phyloP scores from a whole-genome alignment of 2,113 vertebrate species.

The Oncorhynchus tshawytscha region DNA sequence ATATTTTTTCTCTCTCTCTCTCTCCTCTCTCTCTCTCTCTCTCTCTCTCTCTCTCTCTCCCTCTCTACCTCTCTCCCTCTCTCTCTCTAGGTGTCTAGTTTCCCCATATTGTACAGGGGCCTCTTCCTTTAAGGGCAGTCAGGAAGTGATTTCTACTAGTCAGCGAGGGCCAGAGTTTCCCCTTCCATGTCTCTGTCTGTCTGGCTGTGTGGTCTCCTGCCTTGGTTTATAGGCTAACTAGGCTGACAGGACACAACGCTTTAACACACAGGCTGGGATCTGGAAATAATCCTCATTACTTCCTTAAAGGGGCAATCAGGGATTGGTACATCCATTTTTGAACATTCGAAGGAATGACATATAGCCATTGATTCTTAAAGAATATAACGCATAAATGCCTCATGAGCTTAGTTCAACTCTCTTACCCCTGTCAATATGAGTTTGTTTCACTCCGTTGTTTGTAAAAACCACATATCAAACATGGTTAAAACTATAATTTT shows the following conservation, averaged over 20 bases:
- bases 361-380: too few relatives aligned
- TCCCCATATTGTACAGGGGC: conserved; percentile 61
- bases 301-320: too few relatives aligned
- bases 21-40: background rate
- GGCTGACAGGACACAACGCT: conserved; percentile 49
- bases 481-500: too few relatives aligned
- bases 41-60: background rate
- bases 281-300: conserved; percentile 68
- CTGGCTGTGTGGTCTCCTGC: conserved; percentile 70
- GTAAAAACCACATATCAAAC: too few relatives aligned
- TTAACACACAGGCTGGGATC: conserved; percentile 70
- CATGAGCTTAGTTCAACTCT: too few relatives aligned
- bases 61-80: background rate
- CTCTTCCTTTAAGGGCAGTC: conserved; percentile 60
- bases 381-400: too few relatives aligned
- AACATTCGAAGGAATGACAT: too few relatives aligned
- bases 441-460: too few relatives aligned
- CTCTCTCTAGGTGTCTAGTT: conserved; percentile 54
- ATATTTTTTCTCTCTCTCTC: background rate
- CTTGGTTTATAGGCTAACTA: conserved; percentile 64
- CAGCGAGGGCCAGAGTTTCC: conserved; percentile 55
- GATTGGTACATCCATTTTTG: too few relatives aligned
- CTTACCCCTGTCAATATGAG: too few relatives aligned
- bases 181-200: conserved; percentile 43
- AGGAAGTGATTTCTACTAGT: conserved; percentile 50